These are phyloP conservation scores for Balearica regulorum DNA, from an alignment of 2,797 vertebrate genomes.

Conservation along the genomic window DNA sequence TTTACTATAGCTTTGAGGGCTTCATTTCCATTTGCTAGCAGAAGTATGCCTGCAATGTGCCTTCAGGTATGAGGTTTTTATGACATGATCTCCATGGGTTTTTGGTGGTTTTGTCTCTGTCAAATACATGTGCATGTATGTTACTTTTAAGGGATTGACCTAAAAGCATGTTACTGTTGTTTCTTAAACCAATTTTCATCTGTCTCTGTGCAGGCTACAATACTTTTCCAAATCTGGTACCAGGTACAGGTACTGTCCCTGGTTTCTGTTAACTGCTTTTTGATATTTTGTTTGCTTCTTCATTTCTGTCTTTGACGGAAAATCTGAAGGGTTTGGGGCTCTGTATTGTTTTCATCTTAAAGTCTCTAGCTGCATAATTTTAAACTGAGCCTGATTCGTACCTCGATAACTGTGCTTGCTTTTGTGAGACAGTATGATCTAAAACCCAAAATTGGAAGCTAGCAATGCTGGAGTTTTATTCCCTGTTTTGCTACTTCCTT, in stretches of 20 bases:
- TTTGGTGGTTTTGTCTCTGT: neutral
- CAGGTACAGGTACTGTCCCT: neutral
- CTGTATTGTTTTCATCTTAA: neutral
- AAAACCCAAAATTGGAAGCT: neutral
- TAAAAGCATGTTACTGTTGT: neutral
- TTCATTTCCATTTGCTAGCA: slow-evolving; percentile 47
- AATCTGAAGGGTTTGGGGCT: neutral
- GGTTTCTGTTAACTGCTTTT: neutral
- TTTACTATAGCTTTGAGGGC: slow-evolving; percentile 37
- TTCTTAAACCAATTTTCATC: neutral
- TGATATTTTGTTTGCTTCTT: neutral
- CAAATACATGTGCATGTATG: neutral
- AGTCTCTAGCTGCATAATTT: neutral
- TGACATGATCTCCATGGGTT: neutral
- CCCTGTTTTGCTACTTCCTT: neutral
- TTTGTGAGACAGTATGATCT: neutral
- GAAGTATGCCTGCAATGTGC: slow-evolving; percentile 35
- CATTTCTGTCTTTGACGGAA: neutral
- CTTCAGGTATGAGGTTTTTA: slow-evolving; percentile 36
- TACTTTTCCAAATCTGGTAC: neutral
- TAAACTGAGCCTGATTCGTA: neutral
- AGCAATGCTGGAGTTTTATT: neutral
- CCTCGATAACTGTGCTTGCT: neutral
- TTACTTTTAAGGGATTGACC: neutral
- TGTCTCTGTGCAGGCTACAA: neutral